phyloP scores from a whole-genome alignment of 2,113 vertebrate genomes.

The Conger conger region DNA sequence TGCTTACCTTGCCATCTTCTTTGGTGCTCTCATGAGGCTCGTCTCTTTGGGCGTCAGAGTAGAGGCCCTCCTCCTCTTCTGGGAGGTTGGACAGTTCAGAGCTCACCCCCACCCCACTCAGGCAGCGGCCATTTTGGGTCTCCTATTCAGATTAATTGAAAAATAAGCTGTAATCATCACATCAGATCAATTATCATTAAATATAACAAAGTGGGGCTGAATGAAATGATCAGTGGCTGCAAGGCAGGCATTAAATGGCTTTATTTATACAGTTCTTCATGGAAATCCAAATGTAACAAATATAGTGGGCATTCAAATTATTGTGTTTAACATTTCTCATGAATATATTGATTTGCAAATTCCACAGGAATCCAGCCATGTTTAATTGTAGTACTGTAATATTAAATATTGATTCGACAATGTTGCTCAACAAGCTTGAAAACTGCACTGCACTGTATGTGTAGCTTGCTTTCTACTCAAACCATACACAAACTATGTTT shows the following conservation, averaged over 20 bases:
- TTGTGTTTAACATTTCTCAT: not conserved
- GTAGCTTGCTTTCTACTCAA: no score
- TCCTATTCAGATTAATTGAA: slow-evolving; percentile 64
- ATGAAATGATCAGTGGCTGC: not conserved
- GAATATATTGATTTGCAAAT: not conserved
- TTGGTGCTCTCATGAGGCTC: slow-evolving; percentile 49
- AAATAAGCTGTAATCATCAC: not conserved
- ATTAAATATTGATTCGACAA: no score
- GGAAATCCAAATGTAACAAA: not conserved
- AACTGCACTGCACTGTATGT: no score
- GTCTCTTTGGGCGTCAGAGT: slow-evolving; percentile 64
- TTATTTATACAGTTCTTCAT: not conserved
- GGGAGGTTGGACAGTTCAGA: slow-evolving; percentile 94
- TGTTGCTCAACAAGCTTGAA: no score
- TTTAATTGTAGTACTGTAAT: no score
- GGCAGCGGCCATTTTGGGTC: slow-evolving; percentile 44
- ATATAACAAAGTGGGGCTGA: not conserved
- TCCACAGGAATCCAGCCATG: no score
- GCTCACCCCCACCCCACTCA: slow-evolving; percentile 56
- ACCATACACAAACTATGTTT: no score
- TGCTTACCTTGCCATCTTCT: slow-evolving; percentile 78
- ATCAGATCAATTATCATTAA: slow-evolving; percentile 1
- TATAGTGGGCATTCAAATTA: no score
- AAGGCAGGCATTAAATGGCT: not conserved
- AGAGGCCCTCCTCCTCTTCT: slow-evolving; percentile 91